A percentile compares a stretch with the other conserved stretches of the same genome.
phyloP scores from a whole-genome alignment of 2,888 invertebrate genomes.

The Pammene aurita region DNA sequence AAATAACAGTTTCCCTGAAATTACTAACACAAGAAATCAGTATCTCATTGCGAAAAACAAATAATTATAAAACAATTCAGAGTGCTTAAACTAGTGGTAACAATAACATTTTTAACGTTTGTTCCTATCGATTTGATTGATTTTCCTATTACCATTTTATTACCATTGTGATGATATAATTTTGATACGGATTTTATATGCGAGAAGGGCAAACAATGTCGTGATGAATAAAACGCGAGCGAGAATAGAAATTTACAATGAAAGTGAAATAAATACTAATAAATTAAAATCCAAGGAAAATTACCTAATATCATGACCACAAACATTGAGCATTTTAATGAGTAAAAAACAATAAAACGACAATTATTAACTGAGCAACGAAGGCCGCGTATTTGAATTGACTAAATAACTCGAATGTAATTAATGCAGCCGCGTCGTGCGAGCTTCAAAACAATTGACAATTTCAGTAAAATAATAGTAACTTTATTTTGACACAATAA shows the following conservation, averaged over 20 bases:
- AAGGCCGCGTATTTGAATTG: conserved; percentile 76
- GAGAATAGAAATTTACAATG: conserved; percentile 15
- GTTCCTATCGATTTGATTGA: conserved; percentile 56
- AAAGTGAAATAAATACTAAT: conserved; percentile 59
- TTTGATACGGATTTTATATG: conserved; percentile 19
- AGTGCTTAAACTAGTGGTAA: conserved; percentile 81
- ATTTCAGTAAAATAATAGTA: conserved; percentile 63
- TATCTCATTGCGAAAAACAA: conserved; percentile 63
- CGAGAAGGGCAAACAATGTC: conserved; percentile 39
- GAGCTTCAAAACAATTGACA: conserved; percentile 72
- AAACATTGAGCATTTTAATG: conserved; percentile 80
- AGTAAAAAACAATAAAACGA: conserved; percentile 70
- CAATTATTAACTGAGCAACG: conserved; percentile 69
- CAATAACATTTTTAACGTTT: conserved; percentile 74
- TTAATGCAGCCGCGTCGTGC: conserved; percentile 54
- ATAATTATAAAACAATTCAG: conserved; percentile 71
- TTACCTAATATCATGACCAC: conserved; percentile 78
- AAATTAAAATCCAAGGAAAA: conserved; percentile 67
- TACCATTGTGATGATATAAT: conserved; percentile 41
- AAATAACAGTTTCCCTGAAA: conserved; percentile 67
- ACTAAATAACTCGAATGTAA: conserved; percentile 70
- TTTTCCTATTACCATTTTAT: conserved; percentile 48
- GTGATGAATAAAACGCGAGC: conserved; percentile 31
- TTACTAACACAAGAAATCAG: conserved; percentile 65
- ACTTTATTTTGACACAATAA: conserved; percentile 69